Conservation (phyloP, 2,113 vertebrate genomes). For the Zapornia atra region DNA sequence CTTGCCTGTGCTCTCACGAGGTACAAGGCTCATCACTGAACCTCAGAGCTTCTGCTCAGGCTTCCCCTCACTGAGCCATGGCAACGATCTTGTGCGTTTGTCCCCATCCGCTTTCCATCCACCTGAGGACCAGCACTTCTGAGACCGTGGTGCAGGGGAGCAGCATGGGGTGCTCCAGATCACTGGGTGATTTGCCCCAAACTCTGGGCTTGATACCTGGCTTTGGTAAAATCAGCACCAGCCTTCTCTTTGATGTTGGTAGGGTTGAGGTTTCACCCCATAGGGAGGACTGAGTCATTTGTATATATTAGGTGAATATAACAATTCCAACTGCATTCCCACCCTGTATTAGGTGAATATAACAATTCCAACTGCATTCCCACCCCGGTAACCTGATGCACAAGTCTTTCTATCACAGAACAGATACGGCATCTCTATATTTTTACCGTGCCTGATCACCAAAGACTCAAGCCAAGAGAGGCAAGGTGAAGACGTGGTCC, state of each 20-base stretch:
- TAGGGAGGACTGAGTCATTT: neutral
- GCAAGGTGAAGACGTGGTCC: neutral
- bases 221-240: neutral
- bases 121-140: neutral
- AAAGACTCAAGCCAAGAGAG: neutral
- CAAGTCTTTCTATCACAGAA: neutral
- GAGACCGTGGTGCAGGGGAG: neutral
- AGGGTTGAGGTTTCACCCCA: neutral
- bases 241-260: neutral
- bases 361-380: neutral
- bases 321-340: neutral
- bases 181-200: neutral
- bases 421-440: accelerated
- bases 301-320: neutral
- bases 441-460: neutral
- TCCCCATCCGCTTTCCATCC: neutral
- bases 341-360: neutral
- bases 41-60: neutral
- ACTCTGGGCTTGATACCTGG: neutral
- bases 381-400: neutral
- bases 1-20: neutral
- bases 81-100: neutral
- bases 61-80: neutral
- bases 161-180: neutral
- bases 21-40: neutral